These are phyloP conservation scores for Theocolax elegans DNA, from an alignment of 1,140 invertebrate species.

Conservation along the genomic window DNA sequence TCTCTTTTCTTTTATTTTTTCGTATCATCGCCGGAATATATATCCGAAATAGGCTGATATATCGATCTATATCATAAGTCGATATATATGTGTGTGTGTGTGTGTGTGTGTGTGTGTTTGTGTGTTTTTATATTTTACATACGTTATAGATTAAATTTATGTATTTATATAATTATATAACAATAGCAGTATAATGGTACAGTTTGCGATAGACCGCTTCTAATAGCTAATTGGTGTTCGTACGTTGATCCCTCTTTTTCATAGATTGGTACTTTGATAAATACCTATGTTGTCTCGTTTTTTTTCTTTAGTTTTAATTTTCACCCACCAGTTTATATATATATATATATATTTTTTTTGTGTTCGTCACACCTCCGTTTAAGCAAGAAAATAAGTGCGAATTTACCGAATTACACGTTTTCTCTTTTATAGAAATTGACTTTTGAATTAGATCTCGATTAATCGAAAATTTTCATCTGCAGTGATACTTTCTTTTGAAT, in stretches of 20 bases:
- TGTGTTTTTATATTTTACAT: too few species aligned
- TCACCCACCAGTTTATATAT: too few species aligned
- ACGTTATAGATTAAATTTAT: slow-evolving; percentile 34
- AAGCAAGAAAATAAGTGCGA: slow-evolving; percentile 19
- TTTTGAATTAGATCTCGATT: not conserved
- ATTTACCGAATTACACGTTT: too few species aligned
- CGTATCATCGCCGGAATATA: not conserved
- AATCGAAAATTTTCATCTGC: slow-evolving; percentile 5
- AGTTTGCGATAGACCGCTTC: slow-evolving; percentile 62
- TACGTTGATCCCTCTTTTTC: slow-evolving; percentile 66
- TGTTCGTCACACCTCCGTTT: too few species aligned
- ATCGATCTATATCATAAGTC: slow-evolving; percentile 19
- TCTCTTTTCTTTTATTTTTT: too few species aligned
- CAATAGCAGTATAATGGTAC: slow-evolving; percentile 53
- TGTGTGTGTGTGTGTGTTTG: too few species aligned
- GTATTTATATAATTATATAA: slow-evolving; percentile 45
- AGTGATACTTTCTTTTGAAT: too few species aligned
- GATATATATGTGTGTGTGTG: too few species aligned
- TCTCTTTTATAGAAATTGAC: not conserved
- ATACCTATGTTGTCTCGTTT: slow-evolving; percentile 25
- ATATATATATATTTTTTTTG: not conserved
- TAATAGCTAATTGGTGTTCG: slow-evolving; percentile 68
- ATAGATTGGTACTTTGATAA: slow-evolving; percentile 56
- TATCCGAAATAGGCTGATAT: slow-evolving; percentile 22
- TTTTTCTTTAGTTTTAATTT: not conserved